Evolutionary conservation across 2,888 invertebrate genomes (phyloP).

Genomic region (Troides helena): DNA sequence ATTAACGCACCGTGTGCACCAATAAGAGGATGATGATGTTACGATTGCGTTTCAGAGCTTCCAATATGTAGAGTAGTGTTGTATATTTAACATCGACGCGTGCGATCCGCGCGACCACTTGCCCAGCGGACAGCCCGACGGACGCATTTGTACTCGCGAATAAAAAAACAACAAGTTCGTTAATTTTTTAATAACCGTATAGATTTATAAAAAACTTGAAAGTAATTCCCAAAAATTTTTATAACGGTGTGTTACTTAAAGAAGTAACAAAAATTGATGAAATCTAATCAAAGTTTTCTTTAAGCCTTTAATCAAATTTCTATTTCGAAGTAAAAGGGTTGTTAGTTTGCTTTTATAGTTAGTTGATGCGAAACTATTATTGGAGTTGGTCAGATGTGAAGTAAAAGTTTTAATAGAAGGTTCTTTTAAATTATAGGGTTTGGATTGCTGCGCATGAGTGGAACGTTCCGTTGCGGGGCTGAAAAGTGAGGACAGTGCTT

Average conservation of each 20-base stretch:
- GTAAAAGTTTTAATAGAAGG: slow-evolving; percentile 58
- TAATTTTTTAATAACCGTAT: not conserved
- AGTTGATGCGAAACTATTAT: slow-evolving; percentile 46
- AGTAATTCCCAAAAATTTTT: no score
- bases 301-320: not conserved
- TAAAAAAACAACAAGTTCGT: slow-evolving; percentile 30
- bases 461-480: slow-evolving; percentile 47
- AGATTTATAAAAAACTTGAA: no score
- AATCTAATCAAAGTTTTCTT: not conserved
- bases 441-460: slow-evolving; percentile 62
- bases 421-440: slow-evolving; percentile 73
- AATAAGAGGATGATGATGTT: slow-evolving; percentile 32
- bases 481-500: slow-evolving; percentile 58
- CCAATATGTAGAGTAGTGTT: slow-evolving; percentile 71
- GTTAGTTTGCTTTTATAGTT: not conserved
- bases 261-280: not conserved
- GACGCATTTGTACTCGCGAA: slow-evolving; percentile 56
- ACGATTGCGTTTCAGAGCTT: slow-evolving; percentile 55
- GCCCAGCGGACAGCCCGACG: slow-evolving; percentile 54
- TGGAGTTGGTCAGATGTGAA: slow-evolving; percentile 57
- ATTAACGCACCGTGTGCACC: slow-evolving; percentile 28
- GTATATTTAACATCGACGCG: slow-evolving; percentile 73
- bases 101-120: slow-evolving; percentile 70
- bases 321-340: not conserved
- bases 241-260: not conserved